Base-by-base conservation (phyloP, 1,140 invertebrate species). In the Zaprionus vittiger region DNA sequence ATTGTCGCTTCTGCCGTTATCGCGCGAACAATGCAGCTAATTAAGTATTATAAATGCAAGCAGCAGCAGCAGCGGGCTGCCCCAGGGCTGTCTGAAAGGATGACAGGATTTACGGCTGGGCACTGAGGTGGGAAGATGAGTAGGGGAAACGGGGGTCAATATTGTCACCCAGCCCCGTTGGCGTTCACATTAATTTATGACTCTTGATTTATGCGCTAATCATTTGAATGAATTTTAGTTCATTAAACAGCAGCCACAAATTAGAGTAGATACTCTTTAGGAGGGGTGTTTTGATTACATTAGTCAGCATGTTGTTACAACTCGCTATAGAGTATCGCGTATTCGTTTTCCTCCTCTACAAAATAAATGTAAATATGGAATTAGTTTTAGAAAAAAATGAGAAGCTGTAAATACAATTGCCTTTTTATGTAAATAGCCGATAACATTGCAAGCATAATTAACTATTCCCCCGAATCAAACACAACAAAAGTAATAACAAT, bases 11-110 rank as follows among this genome's bases (percentile, higher is more conserved):
- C 63, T 80, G 81, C 72, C 69, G 77, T 84, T 85, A 81, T 79
- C 83, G n/a, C 5, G 47, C 49, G 70, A 81, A 87, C 84, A 87
- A 87, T 87, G 81, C 74, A 83, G 81, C 83, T 87, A 87, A 87
- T 87, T 87, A 87, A 87, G 84, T 80, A 87, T 89, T 79, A 80
- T 87, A 78, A 78, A 87, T 81, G 73, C 78, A 81, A 49, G 65
- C 77, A 52, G 69, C 71, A 49, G 56, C 41, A 17, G 52, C 68
- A 78, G 59, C 31, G 31, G 9, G 31, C 31, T 34, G 9, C 57
- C 56, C 64, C 49, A 67, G 55, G 55, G 57, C 56, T 9, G 22
- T 22, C 28, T 17, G 17, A 20, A 28, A 38, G 31, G 59, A 63
- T 17, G 14, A 12, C 11, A 9, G 61, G 7, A 65, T 55, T 65